Evolutionary conservation across 2,888 invertebrate species (phyloP), one percentile per base, ranked within the genome.

Genomic region (Drymonia ruficornis): DNA sequence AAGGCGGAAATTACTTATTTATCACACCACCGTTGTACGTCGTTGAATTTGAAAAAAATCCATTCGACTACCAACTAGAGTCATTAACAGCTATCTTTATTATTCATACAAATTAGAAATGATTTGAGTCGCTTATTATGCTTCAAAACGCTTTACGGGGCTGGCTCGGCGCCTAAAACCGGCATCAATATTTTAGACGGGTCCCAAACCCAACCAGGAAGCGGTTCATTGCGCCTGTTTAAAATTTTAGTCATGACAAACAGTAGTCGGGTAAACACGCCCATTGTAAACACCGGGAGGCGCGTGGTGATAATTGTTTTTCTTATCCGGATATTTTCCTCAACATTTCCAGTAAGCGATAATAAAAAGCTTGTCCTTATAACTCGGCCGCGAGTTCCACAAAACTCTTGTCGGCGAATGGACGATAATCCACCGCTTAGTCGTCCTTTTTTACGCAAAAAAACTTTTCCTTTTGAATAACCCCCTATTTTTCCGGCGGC

Each of bases 381-480:
- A 76, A 83, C 78, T 80, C 69, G 71, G 76, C 78, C 80, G 70
- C 77, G 74, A 80, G 78, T 81, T 80, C 82, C 83, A 81, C 87
- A 87, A 89, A 89, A 85, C 84, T 89, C 86, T 86, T 86, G 87
- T 86, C 86, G 79, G 83, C 80, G 78, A 80, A 84, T 83, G 80
- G 83, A 83, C 83, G 83, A 85, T 89, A 89, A 89, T 89, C 87
- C 83, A 78, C 76, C 83, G 83, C 85, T 87, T 87, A 88, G 82
- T 80, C 81, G 77, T 82, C 83, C 77, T 81, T 83, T 83, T 86
- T 86, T 85, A 81, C 77, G 80, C 79, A 83, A 81, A 84, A 84
- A 88, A 87, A 84, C 76, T 87, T 90, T 89, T 86, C 80, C 84
- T 78, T 87, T 84, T 84, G 84, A 87, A 88, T 86, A 86, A 85